These are phyloP conservation scores for Dicyrtomina minuta DNA, from an alignment of 2,888 invertebrate genomes.

Conservation along the genomic window DNA sequence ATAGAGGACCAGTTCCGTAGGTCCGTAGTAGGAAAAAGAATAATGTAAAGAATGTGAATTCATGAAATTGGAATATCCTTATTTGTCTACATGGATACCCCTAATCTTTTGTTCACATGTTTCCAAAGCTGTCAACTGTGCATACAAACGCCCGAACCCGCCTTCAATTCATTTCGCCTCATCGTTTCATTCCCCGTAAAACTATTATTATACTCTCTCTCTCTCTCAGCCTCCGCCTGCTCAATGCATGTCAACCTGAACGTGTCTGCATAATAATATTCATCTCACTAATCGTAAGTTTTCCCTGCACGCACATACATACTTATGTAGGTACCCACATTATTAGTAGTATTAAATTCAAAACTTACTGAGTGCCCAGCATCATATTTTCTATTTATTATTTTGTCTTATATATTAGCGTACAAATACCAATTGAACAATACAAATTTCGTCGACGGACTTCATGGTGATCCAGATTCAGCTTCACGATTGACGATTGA, in stretches of 20 bases:
- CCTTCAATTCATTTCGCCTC: constrained; percentile 19
- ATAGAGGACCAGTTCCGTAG: too few relatives aligned
- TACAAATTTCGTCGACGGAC: too few relatives aligned
- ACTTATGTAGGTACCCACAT: neutral
- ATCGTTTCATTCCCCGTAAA: too few relatives aligned
- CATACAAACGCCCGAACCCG: constrained; percentile 36
- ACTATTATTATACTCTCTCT: too few relatives aligned
- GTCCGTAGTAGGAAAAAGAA: too few relatives aligned
- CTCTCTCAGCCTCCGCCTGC: too few relatives aligned
- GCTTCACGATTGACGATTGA: too few relatives aligned
- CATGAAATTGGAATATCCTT: constrained; percentile 47
- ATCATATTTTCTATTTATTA: neutral
- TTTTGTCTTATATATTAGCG: neutral
- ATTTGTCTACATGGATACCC: constrained; percentile 44
- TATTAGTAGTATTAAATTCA: neutral
- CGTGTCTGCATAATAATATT: too few relatives aligned
- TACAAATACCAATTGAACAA: neutral
- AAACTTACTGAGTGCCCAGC: neutral
- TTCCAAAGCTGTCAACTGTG: constrained; percentile 44
- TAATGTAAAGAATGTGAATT: constrained; percentile 23
- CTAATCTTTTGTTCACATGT: constrained; percentile 47
- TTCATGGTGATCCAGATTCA: too few relatives aligned
- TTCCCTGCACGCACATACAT: neutral
- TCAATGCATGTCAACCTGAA: too few relatives aligned
- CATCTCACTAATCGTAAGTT: too few relatives aligned